These are phyloP conservation scores for Coenonympha arcania DNA, from an alignment of 2,888 invertebrate species.

Conservation along the genomic window DNA sequence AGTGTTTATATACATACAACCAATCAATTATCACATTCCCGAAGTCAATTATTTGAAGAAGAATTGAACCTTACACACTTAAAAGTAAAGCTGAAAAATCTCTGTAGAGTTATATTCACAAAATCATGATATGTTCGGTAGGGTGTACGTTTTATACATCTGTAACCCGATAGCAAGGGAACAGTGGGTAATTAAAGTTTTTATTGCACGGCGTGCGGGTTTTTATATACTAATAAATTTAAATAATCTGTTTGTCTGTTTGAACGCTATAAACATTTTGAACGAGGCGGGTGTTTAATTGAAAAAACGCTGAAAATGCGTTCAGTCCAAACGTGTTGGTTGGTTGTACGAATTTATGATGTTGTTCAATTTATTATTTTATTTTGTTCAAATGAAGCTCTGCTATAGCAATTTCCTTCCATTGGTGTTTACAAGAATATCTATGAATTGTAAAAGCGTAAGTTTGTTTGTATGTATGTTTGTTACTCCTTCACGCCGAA, in stretches of 20 bases:
- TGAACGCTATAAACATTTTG: slow-evolving; percentile 28
- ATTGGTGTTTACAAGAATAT: too few species aligned
- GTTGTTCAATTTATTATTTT: neutral
- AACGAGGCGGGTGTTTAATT: slow-evolving; percentile 23
- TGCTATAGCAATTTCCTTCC: too few species aligned
- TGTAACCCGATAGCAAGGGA: slow-evolving; percentile 38
- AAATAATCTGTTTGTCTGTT: slow-evolving; percentile 34
- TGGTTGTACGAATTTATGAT: neutral
- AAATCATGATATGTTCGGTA: neutral
- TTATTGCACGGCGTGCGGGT: slow-evolving; percentile 37
- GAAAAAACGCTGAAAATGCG: slow-evolving; percentile 10
- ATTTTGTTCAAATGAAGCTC: too few species aligned
- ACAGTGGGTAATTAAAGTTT: slow-evolving; percentile 40
- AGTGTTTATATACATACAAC: slow-evolving; percentile 32
- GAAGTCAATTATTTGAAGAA: neutral
- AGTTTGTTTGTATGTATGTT: too few species aligned
- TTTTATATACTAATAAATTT: slow-evolving; percentile 37
- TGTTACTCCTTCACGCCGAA: too few species aligned
- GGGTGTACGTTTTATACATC: slow-evolving; percentile 26
- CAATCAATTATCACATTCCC: neutral
- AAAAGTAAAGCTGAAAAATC: neutral
- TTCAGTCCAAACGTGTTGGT: neutral
- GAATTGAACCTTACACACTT: neutral
- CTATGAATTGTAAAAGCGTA: too few species aligned
- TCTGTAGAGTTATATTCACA: neutral